Evolutionary conservation across 2,888 invertebrate species (phyloP), one percentile per base, ranked within the genome.

Genomic region (Polietes domitor): DNA sequence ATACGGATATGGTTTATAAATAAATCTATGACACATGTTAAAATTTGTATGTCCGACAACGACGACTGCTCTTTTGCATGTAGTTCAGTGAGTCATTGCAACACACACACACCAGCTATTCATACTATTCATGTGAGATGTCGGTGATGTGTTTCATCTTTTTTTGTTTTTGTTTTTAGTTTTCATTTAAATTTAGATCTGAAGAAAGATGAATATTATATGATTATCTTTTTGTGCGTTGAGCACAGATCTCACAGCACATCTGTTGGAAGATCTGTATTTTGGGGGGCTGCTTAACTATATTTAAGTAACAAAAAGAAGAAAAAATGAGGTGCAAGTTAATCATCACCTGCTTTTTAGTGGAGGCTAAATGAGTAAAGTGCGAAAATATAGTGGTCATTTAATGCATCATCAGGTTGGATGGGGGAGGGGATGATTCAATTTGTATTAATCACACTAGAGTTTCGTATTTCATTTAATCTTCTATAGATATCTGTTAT

Each of bases 51-150:
- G 76, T 72, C 63, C 37, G n/a, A 2, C 21, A 0, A 37, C 2
- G 24, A n/a, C 12, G 10, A 6, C 17, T 15, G 47, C 43, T 43
- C 19, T 9, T 50, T 7, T 26, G 12, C 58, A 65, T 79, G 21
- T 80, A 63, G 73, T 77, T 80, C 41, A 73, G 77, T 83, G 83
- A 83, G 73, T 83, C 83, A 83, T 75, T 75, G 78, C 28, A 50
- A 77, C 78, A 78, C 43, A 74, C 21, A n/a, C 7, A 28, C 43
- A 74, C 21, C 24, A 9, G 21, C 70, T 72, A 63, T 74, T 58
- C n/a, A n/a, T 74, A 47, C 32, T 50, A 32, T 4, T 47, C 47
- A n/a, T 47, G n/a, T 15, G 6, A 47, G 47, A n/a, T 47, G 1
- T 47, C 47, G 47, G 5, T 21, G 53, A 53, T 53, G 53, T 53